Percentiles rank a stretch among this genome's conserved stretches.
These are phyloP conservation scores for Mesorhabditis sp. DNA, from an alignment of 2,888 invertebrate genomes.

Conservation along the genomic window DNA sequence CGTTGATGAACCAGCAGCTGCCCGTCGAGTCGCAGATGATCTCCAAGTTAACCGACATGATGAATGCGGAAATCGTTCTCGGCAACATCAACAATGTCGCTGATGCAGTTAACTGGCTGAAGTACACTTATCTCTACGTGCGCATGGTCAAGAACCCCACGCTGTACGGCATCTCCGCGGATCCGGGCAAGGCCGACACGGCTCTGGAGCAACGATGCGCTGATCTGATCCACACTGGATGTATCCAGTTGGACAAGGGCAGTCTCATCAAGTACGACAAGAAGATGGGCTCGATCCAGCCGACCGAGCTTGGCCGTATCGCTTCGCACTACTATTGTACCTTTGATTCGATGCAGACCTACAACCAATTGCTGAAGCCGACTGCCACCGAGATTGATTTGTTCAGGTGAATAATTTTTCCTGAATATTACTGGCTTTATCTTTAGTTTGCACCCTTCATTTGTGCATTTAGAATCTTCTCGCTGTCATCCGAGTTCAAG, in stretches of 20 bases:
- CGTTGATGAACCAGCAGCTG: constrained; percentile 91
- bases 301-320: constrained; percentile 91
- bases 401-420: constrained; percentile 65
- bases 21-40: constrained; percentile 96
- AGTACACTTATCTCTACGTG: constrained; percentile 93
- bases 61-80: constrained; percentile 94
- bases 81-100: constrained; percentile 86
- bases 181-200: constrained; percentile 71
- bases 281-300: constrained; percentile 70
- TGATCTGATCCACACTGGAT: constrained; percentile 91
- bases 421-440: neutral
- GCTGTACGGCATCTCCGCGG: constrained; percentile 75
- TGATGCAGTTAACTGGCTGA: constrained; percentile 88
- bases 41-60: constrained; percentile 85
- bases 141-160: constrained; percentile 85
- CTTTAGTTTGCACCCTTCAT: too few species aligned
- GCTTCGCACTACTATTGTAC: constrained; percentile 98
- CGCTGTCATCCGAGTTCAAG: constrained; percentile 90
- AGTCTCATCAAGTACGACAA: constrained; percentile 92
- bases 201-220: constrained; percentile 83
- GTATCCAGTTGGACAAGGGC: constrained; percentile 81
- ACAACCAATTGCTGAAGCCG: constrained; percentile 90
- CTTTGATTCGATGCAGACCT: constrained; percentile 90
- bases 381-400: constrained; percentile 95
- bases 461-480: constrained; percentile 72